Evolutionary conservation across 2,888 invertebrate species (phyloP), one percentile per base, ranked within the genome.

Genomic region (Oscheius myriophilus): DNA sequence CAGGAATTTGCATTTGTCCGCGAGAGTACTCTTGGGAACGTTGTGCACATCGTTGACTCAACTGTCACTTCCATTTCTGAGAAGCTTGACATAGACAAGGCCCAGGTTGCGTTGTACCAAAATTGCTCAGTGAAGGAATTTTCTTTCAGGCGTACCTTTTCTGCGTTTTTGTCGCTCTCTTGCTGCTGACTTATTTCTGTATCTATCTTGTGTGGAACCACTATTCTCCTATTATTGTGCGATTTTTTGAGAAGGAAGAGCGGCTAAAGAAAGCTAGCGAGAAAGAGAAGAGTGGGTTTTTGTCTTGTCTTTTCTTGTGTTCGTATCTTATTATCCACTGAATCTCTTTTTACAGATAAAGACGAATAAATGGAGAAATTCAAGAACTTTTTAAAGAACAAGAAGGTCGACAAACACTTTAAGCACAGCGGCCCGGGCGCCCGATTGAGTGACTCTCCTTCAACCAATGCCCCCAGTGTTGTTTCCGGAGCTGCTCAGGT

Each of bases 401-500:
- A 82, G 59, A 78, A 80, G 58, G 62, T 75, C n/a, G 71, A 84
- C 57, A 70, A 67, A 21, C 77, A 79, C 49, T 84, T 84, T 72
- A 83, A 78, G 55, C 67, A 71, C 25, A 59, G 71, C 16, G 84
- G 84, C 7, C 69, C 71, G 49, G 84, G 84, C 7, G 72, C 68
- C 16, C 49, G 67, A 14, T 64, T 82, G 23, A 18, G 61, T n/a
- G 76, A 65, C 42, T 73, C 46, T 11, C 12, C 62, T 1, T 69
- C 79, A 7, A 57, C 70, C n/a, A 49, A 66, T 11, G 57, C 71
- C 14, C 76, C 71, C 0, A 69, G 71, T 6, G 49, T 51, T 16
- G 43, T 39, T 0, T 25, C 73, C n/a, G 77, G 73, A 41, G 33
- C 68, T 25, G 53, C 51, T 55, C 70, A 73, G 62, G 75, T 68